Evolutionary conservation across 2,113 vertebrate species (phyloP).

Genomic region (Archilochus colubris): DNA sequence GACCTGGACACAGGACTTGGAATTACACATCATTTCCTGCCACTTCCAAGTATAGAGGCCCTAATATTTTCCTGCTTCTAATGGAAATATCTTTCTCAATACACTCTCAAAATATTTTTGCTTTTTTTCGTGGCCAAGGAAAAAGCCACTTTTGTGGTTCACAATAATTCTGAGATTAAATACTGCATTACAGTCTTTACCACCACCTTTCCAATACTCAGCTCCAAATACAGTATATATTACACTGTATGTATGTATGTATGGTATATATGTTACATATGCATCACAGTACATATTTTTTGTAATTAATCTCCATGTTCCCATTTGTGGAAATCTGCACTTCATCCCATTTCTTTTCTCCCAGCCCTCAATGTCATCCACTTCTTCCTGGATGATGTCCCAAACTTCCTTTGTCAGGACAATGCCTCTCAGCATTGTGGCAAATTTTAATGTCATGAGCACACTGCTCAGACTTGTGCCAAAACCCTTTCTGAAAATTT

Average conservation of each 20-base stretch:
- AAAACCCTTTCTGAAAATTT: constrained; percentile 50
- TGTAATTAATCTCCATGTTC: background rate
- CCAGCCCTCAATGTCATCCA: constrained; percentile 51
- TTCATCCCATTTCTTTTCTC: constrained; percentile 1
- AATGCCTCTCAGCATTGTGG: constrained; percentile 41
- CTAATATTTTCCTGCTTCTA: background rate
- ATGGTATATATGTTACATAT: background rate
- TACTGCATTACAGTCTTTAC: background rate
- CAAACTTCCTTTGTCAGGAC: constrained; percentile 43
- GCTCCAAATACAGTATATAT: background rate
- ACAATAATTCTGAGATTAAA: background rate
- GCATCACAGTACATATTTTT: background rate
- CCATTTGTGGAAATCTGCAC: constrained; percentile 1
- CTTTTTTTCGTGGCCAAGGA: background rate
- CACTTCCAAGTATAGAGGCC: background rate
- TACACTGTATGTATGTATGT: background rate
- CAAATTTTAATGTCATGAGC: constrained; percentile 46
- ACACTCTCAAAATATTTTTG: background rate
- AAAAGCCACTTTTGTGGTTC: background rate
- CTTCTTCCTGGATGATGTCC: constrained; percentile 51
- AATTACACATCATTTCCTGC: background rate
- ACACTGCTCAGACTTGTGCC: constrained; percentile 3
- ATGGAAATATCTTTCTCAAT: background rate
- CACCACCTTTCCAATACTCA: background rate
- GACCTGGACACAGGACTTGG: background rate